These are phyloP conservation scores for Leptopilina drosophilae DNA, from an alignment of 2,888 invertebrate species.

Conservation along the genomic window DNA sequence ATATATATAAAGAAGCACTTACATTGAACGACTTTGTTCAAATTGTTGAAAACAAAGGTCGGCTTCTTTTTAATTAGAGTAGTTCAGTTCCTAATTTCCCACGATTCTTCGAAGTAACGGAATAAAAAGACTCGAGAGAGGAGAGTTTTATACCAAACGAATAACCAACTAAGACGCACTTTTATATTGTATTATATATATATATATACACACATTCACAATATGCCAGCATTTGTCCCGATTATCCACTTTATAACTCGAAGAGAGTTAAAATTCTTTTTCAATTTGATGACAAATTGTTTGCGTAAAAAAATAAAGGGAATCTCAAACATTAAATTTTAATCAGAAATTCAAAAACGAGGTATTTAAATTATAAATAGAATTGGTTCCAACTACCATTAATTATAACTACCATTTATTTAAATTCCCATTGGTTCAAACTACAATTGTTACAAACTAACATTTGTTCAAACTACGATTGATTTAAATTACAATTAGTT, in stretches of 20 bases:
- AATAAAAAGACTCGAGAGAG: slow-evolving; percentile 29
- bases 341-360: too few species aligned
- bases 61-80: slow-evolving; percentile 66
- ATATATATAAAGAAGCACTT: not conserved
- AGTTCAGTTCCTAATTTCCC: slow-evolving; percentile 67
- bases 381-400: too few species aligned
- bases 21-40: slow-evolving; percentile 24
- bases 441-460: too few species aligned
- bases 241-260: slow-evolving; percentile 61
- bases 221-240: slow-evolving; percentile 63
- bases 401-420: too few species aligned
- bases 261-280: slow-evolving; percentile 1
- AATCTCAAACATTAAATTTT: too few species aligned
- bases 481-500: too few species aligned
- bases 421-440: too few species aligned
- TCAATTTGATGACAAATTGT: slow-evolving; percentile 4
- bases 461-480: too few species aligned
- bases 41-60: slow-evolving; percentile 63
- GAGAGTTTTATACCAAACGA: not conserved
- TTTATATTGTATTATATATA: slow-evolving; percentile 23
- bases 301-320: not conserved
- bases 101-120: slow-evolving; percentile 62
- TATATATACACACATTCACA: slow-evolving; percentile 1
- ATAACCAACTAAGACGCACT: slow-evolving; percentile 28
- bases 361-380: too few species aligned